A percentile compares a stretch with the other conserved stretches of the same genome.
Evolutionary conservation across 1,140 invertebrate genomes (phyloP).

Genomic region (Elymnias hypermnestra): DNA sequence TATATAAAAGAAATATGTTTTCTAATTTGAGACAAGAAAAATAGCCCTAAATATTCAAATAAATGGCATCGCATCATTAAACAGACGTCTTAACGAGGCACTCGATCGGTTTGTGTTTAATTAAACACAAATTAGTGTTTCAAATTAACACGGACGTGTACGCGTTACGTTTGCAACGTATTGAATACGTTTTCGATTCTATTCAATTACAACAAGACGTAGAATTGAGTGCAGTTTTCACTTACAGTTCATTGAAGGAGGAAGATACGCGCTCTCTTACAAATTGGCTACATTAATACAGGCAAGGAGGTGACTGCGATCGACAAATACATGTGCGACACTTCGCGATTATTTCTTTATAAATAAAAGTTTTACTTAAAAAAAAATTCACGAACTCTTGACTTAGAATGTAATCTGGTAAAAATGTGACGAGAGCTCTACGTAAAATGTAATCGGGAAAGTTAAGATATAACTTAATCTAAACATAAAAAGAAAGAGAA

Average conservation of each 20-base stretch:
- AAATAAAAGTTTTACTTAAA: no score
- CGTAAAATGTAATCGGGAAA: no score
- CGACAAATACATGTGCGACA: constrained; percentile 24
- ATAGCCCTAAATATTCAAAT: not conserved
- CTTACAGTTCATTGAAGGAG: constrained; percentile 33
- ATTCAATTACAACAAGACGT: constrained; percentile 9
- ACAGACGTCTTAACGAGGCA: not conserved
- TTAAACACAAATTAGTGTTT: constrained; percentile 58
- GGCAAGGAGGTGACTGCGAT: constrained; percentile 29
- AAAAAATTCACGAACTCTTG: no score
- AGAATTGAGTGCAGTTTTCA: constrained; percentile 13
- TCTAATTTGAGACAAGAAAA: no score
- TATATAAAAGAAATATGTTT: no score
- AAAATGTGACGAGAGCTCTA: no score
- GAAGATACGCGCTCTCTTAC: constrained; percentile 63
- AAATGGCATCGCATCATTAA: not conserved
- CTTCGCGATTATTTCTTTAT: no score
- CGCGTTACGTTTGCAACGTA: constrained; percentile 15
- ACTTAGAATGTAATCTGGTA: no score
- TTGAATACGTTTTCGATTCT: constrained; percentile 1
- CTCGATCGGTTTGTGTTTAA: constrained; percentile 48
- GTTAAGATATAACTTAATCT: no score
- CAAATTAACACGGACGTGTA: constrained; percentile 50
- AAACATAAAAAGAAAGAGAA: no score
- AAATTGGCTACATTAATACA: constrained; percentile 69